phyloP scores from a whole-genome alignment of 1,140 invertebrate species.

The Pristionchus pacificus region DNA sequence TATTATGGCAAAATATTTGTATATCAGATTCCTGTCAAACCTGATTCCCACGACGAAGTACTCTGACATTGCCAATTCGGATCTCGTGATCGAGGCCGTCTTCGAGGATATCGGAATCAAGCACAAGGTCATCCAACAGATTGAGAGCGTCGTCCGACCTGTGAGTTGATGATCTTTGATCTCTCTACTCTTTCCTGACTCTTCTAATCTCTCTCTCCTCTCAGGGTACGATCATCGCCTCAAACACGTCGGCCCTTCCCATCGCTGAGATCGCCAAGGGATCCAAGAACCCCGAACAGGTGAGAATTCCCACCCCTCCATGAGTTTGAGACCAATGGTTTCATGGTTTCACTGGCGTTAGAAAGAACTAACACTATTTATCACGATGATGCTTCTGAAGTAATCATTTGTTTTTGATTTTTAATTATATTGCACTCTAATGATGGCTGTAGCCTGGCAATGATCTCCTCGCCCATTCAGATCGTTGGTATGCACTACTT shows the following conservation, averaged over 20 bases:
- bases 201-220: constrained; percentile 62
- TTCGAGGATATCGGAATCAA: constrained; percentile 95
- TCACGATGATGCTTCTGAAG: too few relatives aligned
- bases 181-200: neutral
- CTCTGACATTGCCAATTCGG: constrained; percentile 77
- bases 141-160: constrained; percentile 67
- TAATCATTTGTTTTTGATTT: too few relatives aligned
- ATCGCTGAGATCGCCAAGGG: constrained; percentile 89
- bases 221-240: constrained; percentile 89
- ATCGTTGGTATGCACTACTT: constrained; percentile 97
- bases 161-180: constrained; percentile 16
- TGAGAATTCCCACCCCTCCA: neutral
- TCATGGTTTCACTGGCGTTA: too few relatives aligned
- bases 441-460: too few relatives aligned
- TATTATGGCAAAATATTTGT: too few relatives aligned
- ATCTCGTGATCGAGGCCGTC: constrained; percentile 97
- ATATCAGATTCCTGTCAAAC: constrained; percentile 65
- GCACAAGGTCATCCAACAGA: constrained; percentile 92
- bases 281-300: constrained; percentile 77
- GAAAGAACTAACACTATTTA: too few relatives aligned
- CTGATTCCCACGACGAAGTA: constrained; percentile 79
- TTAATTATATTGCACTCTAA: too few relatives aligned
- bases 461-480: too few relatives aligned
- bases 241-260: constrained; percentile 95
- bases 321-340: too few relatives aligned